Percentiles rank a stretch among this genome's conserved stretches.
phyloP scores from a whole-genome alignment of 2,888 invertebrate genomes.

The Electrophaes corylata region DNA sequence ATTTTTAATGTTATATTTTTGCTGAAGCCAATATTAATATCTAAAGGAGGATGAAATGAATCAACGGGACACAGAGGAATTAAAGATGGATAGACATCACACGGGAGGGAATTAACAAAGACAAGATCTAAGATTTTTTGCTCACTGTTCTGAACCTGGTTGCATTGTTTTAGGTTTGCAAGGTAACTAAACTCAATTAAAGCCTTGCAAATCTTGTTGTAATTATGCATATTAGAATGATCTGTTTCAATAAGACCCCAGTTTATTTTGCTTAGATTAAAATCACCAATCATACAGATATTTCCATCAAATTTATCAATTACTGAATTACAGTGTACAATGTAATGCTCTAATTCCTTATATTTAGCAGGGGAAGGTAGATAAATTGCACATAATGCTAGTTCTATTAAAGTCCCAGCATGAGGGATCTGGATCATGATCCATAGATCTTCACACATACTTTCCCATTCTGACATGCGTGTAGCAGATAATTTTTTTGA shows the following conservation, averaged over 20 bases:
- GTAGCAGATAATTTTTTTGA: background rate
- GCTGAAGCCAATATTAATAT: background rate
- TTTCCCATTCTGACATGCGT: background rate
- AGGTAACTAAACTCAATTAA: constrained; percentile 4
- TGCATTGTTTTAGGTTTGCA: constrained; percentile 5
- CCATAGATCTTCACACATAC: constrained; percentile 8
- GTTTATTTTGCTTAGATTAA: constrained; percentile 1
- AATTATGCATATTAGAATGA: too few species aligned
- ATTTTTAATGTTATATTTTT: background rate
- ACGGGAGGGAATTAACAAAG: background rate
- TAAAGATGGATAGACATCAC: background rate
- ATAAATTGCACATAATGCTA: constrained; percentile 4
- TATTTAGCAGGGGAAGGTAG: constrained; percentile 2
- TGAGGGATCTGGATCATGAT: background rate
- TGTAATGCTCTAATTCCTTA: background rate
- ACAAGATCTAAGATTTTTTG: constrained; percentile 4
- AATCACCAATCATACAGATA: constrained; percentile 3
- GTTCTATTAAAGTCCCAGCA: background rate
- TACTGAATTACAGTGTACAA: constrained; percentile 8
- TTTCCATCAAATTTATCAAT: constrained; percentile 2
- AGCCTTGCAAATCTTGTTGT: too few species aligned
- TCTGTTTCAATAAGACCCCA: background rate
- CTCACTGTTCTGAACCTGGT: background rate
- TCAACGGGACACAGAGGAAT: background rate
- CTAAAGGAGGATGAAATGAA: background rate